These are phyloP conservation scores for Enteromius fasciolatus DNA, from an alignment of 2,797 vertebrate species.

Conservation along the genomic window DNA sequence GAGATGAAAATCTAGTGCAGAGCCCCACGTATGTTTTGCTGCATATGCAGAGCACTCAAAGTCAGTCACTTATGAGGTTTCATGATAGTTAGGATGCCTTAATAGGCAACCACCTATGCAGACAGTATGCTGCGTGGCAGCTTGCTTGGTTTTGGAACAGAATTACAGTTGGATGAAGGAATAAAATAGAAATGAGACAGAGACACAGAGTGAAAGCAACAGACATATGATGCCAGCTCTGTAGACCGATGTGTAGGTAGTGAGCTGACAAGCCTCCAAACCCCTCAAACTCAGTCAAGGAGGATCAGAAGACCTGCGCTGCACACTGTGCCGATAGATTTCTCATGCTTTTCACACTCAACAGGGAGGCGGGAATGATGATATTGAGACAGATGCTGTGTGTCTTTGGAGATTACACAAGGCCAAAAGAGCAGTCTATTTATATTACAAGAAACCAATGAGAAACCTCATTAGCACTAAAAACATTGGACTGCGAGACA, in stretches of 20 bases:
- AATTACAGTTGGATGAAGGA: slow-evolving; percentile 1
- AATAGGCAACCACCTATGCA: neutral
- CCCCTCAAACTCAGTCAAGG: slow-evolving; percentile 53
- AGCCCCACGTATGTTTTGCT: neutral
- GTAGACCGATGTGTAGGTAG: slow-evolving; percentile 53
- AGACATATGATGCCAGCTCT: slow-evolving; percentile 55
- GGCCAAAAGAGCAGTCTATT: slow-evolving; percentile 49
- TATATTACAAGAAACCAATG: slow-evolving; percentile 49
- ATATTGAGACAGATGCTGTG: slow-evolving; percentile 61
- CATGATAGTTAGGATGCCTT: neutral
- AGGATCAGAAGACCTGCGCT: slow-evolving; percentile 50
- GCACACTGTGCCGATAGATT: slow-evolving; percentile 49
- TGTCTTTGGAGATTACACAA: slow-evolving; percentile 56
- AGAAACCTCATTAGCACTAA: slow-evolving; percentile 36
- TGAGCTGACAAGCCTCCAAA: slow-evolving; percentile 57
- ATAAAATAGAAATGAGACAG: slow-evolving; percentile 59
- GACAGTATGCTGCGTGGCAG: neutral
- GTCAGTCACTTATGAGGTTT: neutral
- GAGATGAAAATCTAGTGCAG: neutral
- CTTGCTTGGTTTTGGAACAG: neutral
- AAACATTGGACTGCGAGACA: slow-evolving; percentile 25
- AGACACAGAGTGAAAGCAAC: slow-evolving; percentile 57
- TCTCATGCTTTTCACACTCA: slow-evolving; percentile 61
- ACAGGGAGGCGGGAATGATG: slow-evolving; percentile 58
- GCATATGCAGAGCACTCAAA: neutral